phyloP scores from a whole-genome alignment of 2,797 vertebrate genomes.

The Coregonus suidteri region DNA sequence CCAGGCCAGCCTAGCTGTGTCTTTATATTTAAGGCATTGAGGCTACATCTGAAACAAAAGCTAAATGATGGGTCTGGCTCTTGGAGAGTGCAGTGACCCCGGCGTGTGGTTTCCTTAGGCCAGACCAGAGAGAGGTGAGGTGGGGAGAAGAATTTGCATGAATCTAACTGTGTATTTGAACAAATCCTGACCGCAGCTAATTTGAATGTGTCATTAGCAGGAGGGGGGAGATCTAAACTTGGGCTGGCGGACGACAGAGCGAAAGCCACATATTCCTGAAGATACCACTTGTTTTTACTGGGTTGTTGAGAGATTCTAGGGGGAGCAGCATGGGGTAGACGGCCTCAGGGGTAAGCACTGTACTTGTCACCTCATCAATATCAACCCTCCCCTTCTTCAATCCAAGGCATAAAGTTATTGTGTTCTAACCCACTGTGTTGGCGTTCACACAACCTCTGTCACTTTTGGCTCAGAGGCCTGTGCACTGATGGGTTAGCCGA shows the following conservation, averaged over 20 bases:
- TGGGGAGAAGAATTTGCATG: constrained; percentile 78
- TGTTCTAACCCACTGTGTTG: constrained; percentile 12
- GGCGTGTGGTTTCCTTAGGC: constrained; percentile 76
- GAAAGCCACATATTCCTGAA: constrained; percentile 61
- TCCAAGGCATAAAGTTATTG: constrained; percentile 29
- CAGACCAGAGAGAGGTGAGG: constrained; percentile 77
- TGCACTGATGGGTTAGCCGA: no score
- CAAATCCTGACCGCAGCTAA: constrained; percentile 76
- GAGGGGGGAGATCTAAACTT: constrained; percentile 22
- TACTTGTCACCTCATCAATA: constrained; percentile 70
- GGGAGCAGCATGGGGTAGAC: constrained; percentile 24
- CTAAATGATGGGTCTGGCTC: constrained; percentile 84
- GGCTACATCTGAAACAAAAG: constrained; percentile 84
- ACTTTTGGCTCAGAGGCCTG: no score
- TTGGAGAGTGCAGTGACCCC: constrained; percentile 76
- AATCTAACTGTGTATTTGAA: constrained; percentile 77
- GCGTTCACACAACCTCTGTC: constrained; percentile 3
- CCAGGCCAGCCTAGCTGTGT: constrained; percentile 64
- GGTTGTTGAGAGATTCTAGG: constrained; percentile 39
- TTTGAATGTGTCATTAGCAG: constrained; percentile 78
- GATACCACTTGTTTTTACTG: constrained; percentile 58
- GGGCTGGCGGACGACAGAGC: constrained; percentile 50
- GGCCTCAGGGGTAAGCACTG: constrained; percentile 41
- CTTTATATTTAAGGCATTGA: constrained; percentile 79
- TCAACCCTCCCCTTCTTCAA: constrained; percentile 35